Conservation (phyloP, 2,797 vertebrate species). For the Melanogrammus aeglefinus region DNA sequence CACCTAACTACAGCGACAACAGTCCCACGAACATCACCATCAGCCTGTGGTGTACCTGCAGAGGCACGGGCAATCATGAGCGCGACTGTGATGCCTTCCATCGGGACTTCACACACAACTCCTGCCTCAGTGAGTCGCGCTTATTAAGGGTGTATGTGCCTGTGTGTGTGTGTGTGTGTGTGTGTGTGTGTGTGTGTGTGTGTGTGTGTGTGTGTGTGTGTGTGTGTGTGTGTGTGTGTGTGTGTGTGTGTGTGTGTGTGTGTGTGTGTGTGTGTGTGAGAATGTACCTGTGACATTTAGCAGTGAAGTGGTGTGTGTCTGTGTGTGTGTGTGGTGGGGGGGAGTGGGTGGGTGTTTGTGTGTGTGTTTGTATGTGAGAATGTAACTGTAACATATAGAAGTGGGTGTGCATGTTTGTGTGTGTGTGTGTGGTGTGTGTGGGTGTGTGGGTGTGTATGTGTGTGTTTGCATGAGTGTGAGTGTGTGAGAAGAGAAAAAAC, state of each 20-base stretch:
- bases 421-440: not conserved
- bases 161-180: not conserved
- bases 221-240: not conserved
- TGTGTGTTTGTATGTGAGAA: not conserved
- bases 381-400: not conserved
- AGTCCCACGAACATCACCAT: slow-evolving; percentile 83
- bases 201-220: slow-evolving; percentile 3
- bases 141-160: not conserved
- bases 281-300: not conserved
- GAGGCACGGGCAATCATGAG: slow-evolving; percentile 82
- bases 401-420: not conserved
- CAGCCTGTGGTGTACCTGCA: slow-evolving; percentile 88
- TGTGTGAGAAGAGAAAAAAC: not conserved
- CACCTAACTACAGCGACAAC: slow-evolving; percentile 89
- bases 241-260: not conserved
- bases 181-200: slow-evolving; percentile 5
- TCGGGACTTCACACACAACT: slow-evolving; percentile 87
- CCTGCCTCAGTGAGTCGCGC: slow-evolving; percentile 84
- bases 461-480: not conserved
- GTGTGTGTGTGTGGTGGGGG: not conserved
- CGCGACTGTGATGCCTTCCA: slow-evolving; percentile 87
- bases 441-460: not conserved
- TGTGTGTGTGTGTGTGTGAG: not conserved
- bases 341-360: not conserved
- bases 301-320: not conserved